Percentiles rank a stretch among this genome's conserved stretches.
Evolutionary conservation across 2,888 invertebrate genomes (phyloP).

Genomic region (Aethes cnicana): DNA sequence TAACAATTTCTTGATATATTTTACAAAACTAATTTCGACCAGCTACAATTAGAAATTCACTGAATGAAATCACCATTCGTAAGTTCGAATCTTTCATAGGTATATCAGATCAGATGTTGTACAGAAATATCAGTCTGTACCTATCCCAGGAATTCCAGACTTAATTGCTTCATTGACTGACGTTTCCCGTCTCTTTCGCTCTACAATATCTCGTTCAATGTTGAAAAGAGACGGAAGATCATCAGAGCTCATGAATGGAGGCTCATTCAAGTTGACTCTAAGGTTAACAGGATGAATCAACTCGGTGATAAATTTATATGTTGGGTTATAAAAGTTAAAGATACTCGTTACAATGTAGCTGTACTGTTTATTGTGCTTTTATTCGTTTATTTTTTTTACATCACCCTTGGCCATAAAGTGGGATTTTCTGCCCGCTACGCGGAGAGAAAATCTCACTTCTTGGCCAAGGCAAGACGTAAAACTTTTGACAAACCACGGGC

Average conservation of each 20-base stretch:
- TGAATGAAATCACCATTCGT: too few relatives aligned
- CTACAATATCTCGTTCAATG: conserved; percentile 24
- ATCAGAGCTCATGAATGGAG: conserved; percentile 62
- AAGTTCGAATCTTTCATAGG: too few relatives aligned
- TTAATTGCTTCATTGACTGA: conserved; percentile 60
- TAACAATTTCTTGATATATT: too few relatives aligned
- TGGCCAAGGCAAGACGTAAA: not conserved
- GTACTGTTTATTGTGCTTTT: too few relatives aligned
- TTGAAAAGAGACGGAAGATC: conserved; percentile 41
- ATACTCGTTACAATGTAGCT: conserved; percentile 38
- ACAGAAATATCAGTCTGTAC: too few relatives aligned
- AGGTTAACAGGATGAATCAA: conserved; percentile 74
- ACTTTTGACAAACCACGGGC: too few relatives aligned
- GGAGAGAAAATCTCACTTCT: not conserved
- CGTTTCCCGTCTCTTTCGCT: conserved; percentile 39
- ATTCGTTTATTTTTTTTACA: not conserved
- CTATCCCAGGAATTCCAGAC: too few relatives aligned
- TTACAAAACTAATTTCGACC: too few relatives aligned
- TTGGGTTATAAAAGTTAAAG: conserved; percentile 29
- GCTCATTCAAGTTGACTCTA: conserved; percentile 60
- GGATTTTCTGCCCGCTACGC: too few relatives aligned
- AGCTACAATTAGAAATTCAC: too few relatives aligned
- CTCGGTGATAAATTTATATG: conserved; percentile 36
- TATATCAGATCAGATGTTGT: too few relatives aligned
- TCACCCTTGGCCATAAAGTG: not conserved